Evolutionary conservation across 2,797 vertebrate genomes (phyloP).

Genomic region (Epinephelus awoara): DNA sequence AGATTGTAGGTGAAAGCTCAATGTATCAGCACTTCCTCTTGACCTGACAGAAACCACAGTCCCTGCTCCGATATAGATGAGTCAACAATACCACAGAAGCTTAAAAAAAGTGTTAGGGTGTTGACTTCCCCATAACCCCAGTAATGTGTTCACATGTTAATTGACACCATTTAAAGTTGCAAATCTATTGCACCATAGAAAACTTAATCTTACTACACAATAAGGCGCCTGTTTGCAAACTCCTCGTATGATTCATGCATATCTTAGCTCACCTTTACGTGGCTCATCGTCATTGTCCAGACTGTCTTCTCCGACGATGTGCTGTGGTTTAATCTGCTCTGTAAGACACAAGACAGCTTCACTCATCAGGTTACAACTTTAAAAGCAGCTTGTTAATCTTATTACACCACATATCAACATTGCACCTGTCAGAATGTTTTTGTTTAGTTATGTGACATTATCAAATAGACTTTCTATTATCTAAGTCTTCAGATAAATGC

Average conservation of each 20-base stretch:
- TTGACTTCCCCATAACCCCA: neutral
- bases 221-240: neutral
- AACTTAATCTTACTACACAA: neutral
- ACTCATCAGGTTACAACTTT: conserved; percentile 4
- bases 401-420: neutral
- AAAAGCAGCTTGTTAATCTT: conserved; percentile 5
- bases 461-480: conserved; percentile 35
- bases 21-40: neutral
- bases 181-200: neutral
- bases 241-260: neutral
- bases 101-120: neutral
- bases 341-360: conserved; percentile 62
- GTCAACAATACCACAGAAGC: conserved; percentile 7
- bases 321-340: conserved; percentile 95
- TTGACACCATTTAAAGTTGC: neutral
- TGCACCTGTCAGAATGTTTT: neutral
- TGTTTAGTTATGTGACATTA: conserved; percentile 33
- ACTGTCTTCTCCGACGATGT: conserved; percentile 93
- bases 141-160: neutral
- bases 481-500: conserved; percentile 27
- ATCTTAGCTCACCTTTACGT: conserved; percentile 88
- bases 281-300: conserved; percentile 94
- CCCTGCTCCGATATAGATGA: neutral
- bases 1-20: conserved; percentile 4
- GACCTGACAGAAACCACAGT: neutral